These are phyloP conservation scores for Osmerus eperlanus DNA, from an alignment of 2,113 vertebrate genomes.

Conservation along the genomic window DNA sequence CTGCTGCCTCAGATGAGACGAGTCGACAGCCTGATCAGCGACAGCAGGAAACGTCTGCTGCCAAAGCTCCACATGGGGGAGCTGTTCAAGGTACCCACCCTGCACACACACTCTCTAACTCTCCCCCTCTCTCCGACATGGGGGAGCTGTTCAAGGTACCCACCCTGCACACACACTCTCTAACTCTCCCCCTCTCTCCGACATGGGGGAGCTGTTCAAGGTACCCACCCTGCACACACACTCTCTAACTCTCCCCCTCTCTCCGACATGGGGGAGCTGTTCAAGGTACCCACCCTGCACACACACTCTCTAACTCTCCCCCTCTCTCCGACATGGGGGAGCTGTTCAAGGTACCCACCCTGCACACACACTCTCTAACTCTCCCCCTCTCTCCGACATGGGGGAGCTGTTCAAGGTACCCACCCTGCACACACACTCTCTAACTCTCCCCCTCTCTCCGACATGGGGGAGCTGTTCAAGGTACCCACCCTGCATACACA, in stretches of 20 bases:
- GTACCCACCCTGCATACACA: slow-evolving; percentile 52
- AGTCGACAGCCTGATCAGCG: slow-evolving; percentile 92
- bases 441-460: too few relatives aligned
- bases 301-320: neutral
- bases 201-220: slow-evolving; percentile 89
- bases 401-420: too few relatives aligned
- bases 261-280: slow-evolving; percentile 79
- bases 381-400: too few relatives aligned
- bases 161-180: neutral
- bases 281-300: slow-evolving; percentile 77
- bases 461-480: too few relatives aligned
- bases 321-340: slow-evolving; percentile 74
- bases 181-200: slow-evolving; percentile 20
- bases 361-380: too few relatives aligned
- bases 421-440: too few relatives aligned
- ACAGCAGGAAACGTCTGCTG: slow-evolving; percentile 90
- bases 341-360: too few relatives aligned
- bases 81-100: slow-evolving; percentile 81
- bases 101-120: neutral
- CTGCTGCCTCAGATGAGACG: slow-evolving; percentile 95
- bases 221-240: slow-evolving; percentile 53
- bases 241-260: neutral
- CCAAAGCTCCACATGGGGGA: slow-evolving; percentile 88
- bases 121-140: slow-evolving; percentile 56
- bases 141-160: slow-evolving; percentile 89